Percentiles rank a stretch among this genome's conserved stretches.
phyloP scores from a whole-genome alignment of 2,797 vertebrate species.

The Labeo calbasu region DNA sequence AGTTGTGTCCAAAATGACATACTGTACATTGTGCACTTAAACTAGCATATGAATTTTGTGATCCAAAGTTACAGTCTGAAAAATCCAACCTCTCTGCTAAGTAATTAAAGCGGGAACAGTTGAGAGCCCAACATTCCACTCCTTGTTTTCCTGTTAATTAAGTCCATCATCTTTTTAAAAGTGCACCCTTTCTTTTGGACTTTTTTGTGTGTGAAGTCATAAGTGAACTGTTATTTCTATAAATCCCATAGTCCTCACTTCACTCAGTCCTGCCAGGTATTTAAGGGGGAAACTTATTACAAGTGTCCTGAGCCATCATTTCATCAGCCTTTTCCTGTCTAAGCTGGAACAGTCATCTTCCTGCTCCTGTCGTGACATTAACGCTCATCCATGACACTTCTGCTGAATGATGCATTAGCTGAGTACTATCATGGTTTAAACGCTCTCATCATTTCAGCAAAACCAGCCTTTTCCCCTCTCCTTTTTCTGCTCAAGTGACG shows the following conservation, averaged over 20 bases:
- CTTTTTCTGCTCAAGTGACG: slow-evolving; percentile 74
- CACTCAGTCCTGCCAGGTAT: slow-evolving; percentile 50
- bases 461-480: slow-evolving; percentile 75
- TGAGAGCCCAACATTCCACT: background rate
- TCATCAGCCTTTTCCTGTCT: slow-evolving; percentile 63
- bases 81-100: background rate
- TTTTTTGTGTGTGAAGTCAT: background rate
- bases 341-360: slow-evolving; percentile 65
- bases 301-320: slow-evolving; percentile 66
- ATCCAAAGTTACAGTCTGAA: background rate
- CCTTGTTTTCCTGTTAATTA: background rate
- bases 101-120: background rate
- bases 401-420: slow-evolving; percentile 77
- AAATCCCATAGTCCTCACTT: slow-evolving; percentile 35
- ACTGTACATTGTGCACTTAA: background rate
- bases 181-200: background rate
- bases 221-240: slow-evolving; percentile 39
- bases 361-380: slow-evolving; percentile 66
- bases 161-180: background rate
- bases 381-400: slow-evolving; percentile 70
- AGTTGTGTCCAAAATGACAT: background rate
- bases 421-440: slow-evolving; percentile 79
- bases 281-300: slow-evolving; percentile 66
- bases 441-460: slow-evolving; percentile 84
- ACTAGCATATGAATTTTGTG: background rate